A percentile compares a stretch with the other conserved stretches of the same genome.
These are phyloP conservation scores for Cacoxenus indagator DNA, from an alignment of 2,888 invertebrate genomes.

Conservation along the genomic window DNA sequence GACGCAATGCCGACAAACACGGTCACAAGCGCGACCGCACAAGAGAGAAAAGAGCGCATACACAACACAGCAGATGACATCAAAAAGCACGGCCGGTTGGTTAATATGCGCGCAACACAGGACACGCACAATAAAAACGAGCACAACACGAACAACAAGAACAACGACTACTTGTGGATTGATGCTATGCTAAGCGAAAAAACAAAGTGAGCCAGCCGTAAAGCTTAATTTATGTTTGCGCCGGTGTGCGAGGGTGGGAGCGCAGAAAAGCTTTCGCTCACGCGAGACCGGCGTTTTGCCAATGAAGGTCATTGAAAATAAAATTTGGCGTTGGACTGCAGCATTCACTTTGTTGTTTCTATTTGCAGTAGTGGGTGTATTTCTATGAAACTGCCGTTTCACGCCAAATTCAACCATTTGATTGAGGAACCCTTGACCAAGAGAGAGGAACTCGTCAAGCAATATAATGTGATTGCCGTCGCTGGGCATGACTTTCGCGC, in stretches of 20 bases:
- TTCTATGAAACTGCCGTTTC: too few species aligned
- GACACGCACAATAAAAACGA: background rate
- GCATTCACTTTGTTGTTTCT: background rate
- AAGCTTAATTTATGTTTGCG: slow-evolving; percentile 3
- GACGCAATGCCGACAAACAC: background rate
- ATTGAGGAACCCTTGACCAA: too few species aligned
- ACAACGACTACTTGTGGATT: slow-evolving; percentile 14
- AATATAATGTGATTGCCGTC: too few species aligned
- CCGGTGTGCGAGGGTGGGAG: background rate
- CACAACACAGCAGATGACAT: too few species aligned
- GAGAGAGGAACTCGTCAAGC: too few species aligned
- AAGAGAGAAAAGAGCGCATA: background rate
- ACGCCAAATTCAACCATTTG: too few species aligned
- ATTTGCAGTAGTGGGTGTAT: too few species aligned
- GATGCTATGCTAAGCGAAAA: background rate
- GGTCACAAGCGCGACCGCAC: background rate
- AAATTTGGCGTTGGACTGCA: too few species aligned
- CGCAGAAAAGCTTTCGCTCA: background rate
- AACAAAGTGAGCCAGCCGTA: background rate
- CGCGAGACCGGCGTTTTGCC: background rate
- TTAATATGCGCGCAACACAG: background rate
- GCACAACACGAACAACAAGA: background rate
- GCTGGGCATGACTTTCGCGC: too few species aligned
- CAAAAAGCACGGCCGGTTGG: too few species aligned
- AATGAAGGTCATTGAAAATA: too few species aligned